A percentile compares a stretch with the other conserved stretches of the same genome.
Evolutionary conservation across 2,797 vertebrate genomes (phyloP).

Genomic region (Girardinus metallicus): DNA sequence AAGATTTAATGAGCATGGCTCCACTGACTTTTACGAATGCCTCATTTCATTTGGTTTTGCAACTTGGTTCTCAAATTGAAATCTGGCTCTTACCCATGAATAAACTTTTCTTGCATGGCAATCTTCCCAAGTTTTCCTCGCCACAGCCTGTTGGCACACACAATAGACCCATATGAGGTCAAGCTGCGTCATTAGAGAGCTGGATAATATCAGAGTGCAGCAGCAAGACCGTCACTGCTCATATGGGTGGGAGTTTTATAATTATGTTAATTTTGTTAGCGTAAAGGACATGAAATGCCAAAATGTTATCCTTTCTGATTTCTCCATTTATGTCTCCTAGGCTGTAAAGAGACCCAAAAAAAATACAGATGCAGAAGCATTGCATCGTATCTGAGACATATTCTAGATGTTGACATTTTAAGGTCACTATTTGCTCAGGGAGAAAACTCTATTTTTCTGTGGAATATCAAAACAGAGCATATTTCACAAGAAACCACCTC

Average conservation of each 20-base stretch:
- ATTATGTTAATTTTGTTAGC: constrained; percentile 33
- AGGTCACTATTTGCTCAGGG: constrained; percentile 13
- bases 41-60: constrained; percentile 72
- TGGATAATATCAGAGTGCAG: constrained; percentile 64
- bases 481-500: constrained; percentile 13
- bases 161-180: constrained; percentile 34
- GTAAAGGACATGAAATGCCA: constrained; percentile 6
- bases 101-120: constrained; percentile 55
- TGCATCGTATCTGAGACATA: background rate
- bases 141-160: constrained; percentile 45
- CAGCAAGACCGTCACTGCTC: constrained; percentile 21
- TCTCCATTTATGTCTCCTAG: constrained; percentile 13
- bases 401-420: constrained; percentile 28
- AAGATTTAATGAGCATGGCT: constrained; percentile 78
- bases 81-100: constrained; percentile 59
- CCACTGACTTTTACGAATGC: constrained; percentile 71
- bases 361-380: constrained; percentile 11
- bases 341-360: background rate
- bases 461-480: background rate
- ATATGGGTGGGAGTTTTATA: constrained; percentile 23
- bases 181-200: constrained; percentile 57
- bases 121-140: constrained; percentile 53
- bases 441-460: constrained; percentile 4
- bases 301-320: constrained; percentile 23
- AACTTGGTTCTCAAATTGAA: constrained; percentile 59